Evolutionary conservation across 2,113 vertebrate genomes (phyloP), one percentile per base, ranked within the genome.

Genomic region (Tiliqua scincoides): DNA sequence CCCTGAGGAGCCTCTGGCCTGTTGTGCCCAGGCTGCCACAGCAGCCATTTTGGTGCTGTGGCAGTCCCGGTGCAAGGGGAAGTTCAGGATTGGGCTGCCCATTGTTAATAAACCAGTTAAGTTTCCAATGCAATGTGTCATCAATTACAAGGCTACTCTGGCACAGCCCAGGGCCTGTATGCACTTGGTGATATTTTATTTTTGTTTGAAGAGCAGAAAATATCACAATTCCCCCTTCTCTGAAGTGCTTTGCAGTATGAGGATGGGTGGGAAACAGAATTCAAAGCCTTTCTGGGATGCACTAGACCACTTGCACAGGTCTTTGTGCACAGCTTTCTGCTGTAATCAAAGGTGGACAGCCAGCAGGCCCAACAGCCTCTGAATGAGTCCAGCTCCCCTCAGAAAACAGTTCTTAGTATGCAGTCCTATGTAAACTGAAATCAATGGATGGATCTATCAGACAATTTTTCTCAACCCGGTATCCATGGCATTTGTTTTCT

Each of bases 401-500:
- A 63, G 88, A 20, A 80, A 83, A 18, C n/a, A 30, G 85, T 83
- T 91, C 82, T 92, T 91, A 71, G 67, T 88, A 91, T 79, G 87
- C 82, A 2, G 27, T 87, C 87, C 92, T 88, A 92, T 84, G 75
- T 91, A 90, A 94, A 91, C 91, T 85, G 75, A 93, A 48, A 93
- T 93, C 90, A 92, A 88, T 85, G 86, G 79, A 90, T 90, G 89
- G 90, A 93, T 93, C 87, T 84, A 93, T 89, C 84, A 93, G 87
- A 93, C 79, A 86, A 88, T 83, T 90, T 80, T 91, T 90, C 75
- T 93, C 90, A 92, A 79, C 40, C 68, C 63, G 48, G 86, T 10
- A 18, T 87, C 79, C 23, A 43, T 6, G 4, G 43, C 43, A 8
- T 48, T 35, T 84, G 57, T 80, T 85, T 89, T 91, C 89, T 71